Conservation (phyloP, 2,797 vertebrate species). For the Anas acuta region DNA sequence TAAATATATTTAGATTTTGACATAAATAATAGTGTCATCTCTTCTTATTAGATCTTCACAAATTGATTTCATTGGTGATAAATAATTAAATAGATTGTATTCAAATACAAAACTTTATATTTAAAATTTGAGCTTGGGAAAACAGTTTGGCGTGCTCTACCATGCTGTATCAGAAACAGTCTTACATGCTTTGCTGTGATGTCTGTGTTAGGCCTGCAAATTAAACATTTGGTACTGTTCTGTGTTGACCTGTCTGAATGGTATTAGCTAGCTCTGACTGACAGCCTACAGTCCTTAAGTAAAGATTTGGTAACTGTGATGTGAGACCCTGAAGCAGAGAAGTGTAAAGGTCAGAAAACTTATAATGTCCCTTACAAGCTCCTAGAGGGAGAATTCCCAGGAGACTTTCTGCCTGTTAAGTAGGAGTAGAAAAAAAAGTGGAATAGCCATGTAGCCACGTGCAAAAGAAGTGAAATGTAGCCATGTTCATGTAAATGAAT, state of each 20-base stretch:
- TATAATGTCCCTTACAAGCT: not conserved
- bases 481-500: not conserved
- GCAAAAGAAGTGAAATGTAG: not conserved
- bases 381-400: not conserved
- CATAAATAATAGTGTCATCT: fast-evolving
- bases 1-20: not conserved
- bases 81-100: not conserved
- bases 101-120: not conserved
- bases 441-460: not conserved
- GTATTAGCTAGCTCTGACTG: not conserved
- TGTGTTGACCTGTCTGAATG: not conserved
- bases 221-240: not conserved
- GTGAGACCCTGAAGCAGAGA: not conserved
- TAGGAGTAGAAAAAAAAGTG: not conserved
- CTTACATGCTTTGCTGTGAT: not conserved
- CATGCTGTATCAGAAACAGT: not conserved
- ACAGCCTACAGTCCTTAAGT: not conserved
- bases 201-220: not conserved
- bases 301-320: not conserved
- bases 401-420: not conserved
- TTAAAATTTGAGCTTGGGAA: not conserved
- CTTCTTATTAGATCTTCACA: not conserved
- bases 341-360: not conserved
- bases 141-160: not conserved
- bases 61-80: not conserved